Percentiles rank a stretch among this genome's conserved stretches.
phyloP scores from a whole-genome alignment of 1,140 invertebrate species.

The Phocides pigmalion region DNA sequence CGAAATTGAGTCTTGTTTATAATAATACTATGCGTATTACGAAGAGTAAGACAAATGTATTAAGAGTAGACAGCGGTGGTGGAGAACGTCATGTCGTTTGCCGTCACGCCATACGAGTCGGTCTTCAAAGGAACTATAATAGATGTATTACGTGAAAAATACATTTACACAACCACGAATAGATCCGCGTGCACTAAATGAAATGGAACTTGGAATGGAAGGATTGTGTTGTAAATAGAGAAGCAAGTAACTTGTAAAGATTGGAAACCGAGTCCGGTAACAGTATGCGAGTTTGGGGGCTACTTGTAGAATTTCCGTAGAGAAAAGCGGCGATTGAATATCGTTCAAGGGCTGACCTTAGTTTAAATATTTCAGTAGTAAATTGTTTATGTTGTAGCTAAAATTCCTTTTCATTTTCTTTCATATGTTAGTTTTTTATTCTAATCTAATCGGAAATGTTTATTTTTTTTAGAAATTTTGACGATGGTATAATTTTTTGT shows the following conservation, averaged over 20 bases:
- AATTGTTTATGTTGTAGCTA: neutral
- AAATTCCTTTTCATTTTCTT: neutral
- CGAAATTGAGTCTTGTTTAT: too few species aligned
- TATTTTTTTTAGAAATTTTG: neutral
- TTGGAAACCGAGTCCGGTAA: constrained; percentile 55
- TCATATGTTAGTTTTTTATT: too few species aligned
- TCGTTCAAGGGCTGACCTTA: neutral
- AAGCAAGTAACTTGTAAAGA: constrained; percentile 26
- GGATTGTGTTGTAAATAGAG: constrained; percentile 9
- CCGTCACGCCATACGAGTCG: too few species aligned
- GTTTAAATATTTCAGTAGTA: neutral
- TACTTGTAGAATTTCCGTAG: constrained; percentile 76
- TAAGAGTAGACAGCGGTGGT: too few species aligned
- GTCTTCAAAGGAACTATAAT: too few species aligned
- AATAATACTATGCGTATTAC: too few species aligned
- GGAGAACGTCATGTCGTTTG: too few species aligned
- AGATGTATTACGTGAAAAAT: too few species aligned
- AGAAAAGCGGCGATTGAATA: constrained; percentile 27
- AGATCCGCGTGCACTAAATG: neutral
- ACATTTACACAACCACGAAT: too few species aligned
- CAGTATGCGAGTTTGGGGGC: constrained; percentile 62
- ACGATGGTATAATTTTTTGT: neutral
- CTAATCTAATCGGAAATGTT: too few species aligned
- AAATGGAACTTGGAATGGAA: neutral
- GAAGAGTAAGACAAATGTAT: too few species aligned